Base-by-base conservation (phyloP, 2,113 vertebrate species). In the Otus sunia region DNA sequence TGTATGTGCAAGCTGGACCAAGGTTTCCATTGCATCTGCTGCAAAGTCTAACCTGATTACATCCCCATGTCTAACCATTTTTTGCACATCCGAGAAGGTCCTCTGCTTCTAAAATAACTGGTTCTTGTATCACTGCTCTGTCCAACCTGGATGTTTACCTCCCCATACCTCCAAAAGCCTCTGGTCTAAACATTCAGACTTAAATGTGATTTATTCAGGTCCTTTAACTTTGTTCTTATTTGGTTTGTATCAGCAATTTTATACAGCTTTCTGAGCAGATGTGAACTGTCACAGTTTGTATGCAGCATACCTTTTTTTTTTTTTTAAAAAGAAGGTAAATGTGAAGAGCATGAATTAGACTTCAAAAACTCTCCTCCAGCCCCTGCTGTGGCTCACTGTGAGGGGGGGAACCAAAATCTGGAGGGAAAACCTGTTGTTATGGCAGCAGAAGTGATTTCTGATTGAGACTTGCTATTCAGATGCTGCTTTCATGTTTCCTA, bases 381-480 rank as follows among this genome's bases (percentile, higher is more conserved):
- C n/a, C 29, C 49, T 78, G 41, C 69, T 79, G 50, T 62, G 11
- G 11, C 50, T 83, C 32, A 43, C 18, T 17, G 15, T 86, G 64
- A 86, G 63, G 50, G 4, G 11, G 53, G 23, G 83, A 63, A 29
- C 15, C 10, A 68, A 88, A 95, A 50, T 95, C n/a, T 75, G 49
- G 26, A 92, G 62, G 52, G 34, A 73, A 41, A 91, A 92, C 60
- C 30, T 76, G 68, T 92, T 94, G 27, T 93, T 96, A 78, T 59
- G 78, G 74, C 79, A 97, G 95, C 94, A 91, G 68, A 72, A 95
- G 30, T 71, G 80, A 83, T 82, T 97, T 93, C 69, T 91, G 34
- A 78, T 88, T 94, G 82, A 90, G 64, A 69, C 41, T 95, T 82
- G 47, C 56, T 88, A 41, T 95, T 96, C 89, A 85, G 60, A 90